Percentiles rank a stretch among this genome's conserved stretches.
Conservation (phyloP, 2,797 vertebrate genomes). For the Allobates femoralis region DNA sequence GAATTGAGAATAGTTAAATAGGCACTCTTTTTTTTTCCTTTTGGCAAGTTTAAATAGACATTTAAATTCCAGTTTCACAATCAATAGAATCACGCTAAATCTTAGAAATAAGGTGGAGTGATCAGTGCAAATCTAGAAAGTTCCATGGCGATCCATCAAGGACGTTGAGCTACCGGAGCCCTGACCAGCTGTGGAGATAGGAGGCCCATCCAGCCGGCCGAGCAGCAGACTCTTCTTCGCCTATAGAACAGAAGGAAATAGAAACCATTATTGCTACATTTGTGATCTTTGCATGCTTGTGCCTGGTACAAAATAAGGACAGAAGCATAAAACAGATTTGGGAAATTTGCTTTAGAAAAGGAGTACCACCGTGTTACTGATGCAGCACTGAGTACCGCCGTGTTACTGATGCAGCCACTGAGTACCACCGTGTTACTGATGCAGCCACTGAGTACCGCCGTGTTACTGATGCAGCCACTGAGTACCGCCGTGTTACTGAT, state of each 20-base stretch:
- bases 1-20: slow-evolving; percentile 17
- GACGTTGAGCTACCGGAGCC: slow-evolving; percentile 78
- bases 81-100: slow-evolving; percentile 12
- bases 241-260: slow-evolving; percentile 70
- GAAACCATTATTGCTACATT: not conserved
- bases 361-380: too few species aligned
- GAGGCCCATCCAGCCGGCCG: slow-evolving; percentile 92
- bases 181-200: slow-evolving; percentile 97
- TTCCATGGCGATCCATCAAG: not conserved
- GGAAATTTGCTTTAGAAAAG: not conserved
- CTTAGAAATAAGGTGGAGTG: slow-evolving; percentile 5
- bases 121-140: slow-evolving; percentile 54
- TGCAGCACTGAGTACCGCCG: too few species aligned
- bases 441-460: too few species aligned
- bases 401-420: too few species aligned
- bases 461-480: too few species aligned
- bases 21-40: not conserved
- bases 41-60: slow-evolving; percentile 13
- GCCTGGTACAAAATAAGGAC: not conserved
- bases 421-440: too few species aligned
- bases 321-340: not conserved
- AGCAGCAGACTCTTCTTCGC: slow-evolving; percentile 84
- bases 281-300: not conserved
- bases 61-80: slow-evolving; percentile 25
- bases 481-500: too few species aligned